These are phyloP conservation scores for Eristalis pertinax DNA, from an alignment of 2,888 invertebrate species.

Conservation along the genomic window DNA sequence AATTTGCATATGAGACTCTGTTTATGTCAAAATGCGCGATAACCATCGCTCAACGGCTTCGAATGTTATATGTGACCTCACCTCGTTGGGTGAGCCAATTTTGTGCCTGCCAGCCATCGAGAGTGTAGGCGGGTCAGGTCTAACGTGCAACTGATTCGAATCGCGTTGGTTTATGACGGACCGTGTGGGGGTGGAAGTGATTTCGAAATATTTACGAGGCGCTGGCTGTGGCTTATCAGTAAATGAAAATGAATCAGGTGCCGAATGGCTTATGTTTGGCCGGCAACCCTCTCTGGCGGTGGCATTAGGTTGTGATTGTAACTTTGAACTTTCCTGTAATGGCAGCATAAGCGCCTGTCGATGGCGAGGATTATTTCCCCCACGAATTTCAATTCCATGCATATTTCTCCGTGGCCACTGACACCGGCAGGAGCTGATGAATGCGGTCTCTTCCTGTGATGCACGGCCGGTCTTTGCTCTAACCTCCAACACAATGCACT, in stretches of 20 bases:
- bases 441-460: too few species aligned
- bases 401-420: too few species aligned
- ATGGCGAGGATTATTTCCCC: too few species aligned
- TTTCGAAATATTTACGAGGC: neutral
- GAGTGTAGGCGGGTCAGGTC: neutral
- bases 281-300: neutral
- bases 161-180: constrained; percentile 6
- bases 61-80: neutral
- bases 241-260: neutral
- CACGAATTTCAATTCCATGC: too few species aligned
- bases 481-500: too few species aligned
- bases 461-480: too few species aligned
- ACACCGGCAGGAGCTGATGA: too few species aligned
- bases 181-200: neutral
- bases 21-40: constrained; percentile 30
- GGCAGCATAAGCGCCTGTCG: too few species aligned
- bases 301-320: neutral
- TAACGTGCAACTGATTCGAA: constrained; percentile 1
- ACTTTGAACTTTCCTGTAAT: neutral
- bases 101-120: neutral
- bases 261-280: neutral
- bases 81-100: neutral
- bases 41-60: constrained; percentile 20
- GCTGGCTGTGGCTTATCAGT: neutral
- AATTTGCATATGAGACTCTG: constrained; percentile 47